Evolutionary conservation across 2,797 vertebrate species (phyloP).

Genomic region (Gorsachius magnificus): DNA sequence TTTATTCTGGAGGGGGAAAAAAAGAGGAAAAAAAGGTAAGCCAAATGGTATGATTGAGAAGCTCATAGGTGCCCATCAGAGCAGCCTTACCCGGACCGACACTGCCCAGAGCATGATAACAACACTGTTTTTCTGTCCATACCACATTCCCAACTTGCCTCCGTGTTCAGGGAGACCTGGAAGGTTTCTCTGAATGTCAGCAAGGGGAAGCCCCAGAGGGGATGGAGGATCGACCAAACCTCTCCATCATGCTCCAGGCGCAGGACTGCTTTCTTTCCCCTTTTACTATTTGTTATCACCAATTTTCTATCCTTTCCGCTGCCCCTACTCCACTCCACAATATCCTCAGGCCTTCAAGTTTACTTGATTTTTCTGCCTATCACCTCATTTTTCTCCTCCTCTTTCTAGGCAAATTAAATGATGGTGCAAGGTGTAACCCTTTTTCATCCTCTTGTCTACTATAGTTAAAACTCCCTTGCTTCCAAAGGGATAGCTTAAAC

Average conservation of each 20-base stretch:
- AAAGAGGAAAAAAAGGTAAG: neutral
- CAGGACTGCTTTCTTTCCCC: neutral
- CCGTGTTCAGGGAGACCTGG: neutral
- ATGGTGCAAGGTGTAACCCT: neutral
- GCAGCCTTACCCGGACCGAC: neutral
- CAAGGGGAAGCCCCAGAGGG: neutral
- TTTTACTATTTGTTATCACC: neutral
- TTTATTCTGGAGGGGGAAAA: neutral
- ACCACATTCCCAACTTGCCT: neutral
- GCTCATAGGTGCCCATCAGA: neutral
- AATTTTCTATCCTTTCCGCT: neutral
- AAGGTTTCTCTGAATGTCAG: neutral
- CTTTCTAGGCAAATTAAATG: neutral
- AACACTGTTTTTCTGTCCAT: neutral
- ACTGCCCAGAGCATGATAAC: neutral
- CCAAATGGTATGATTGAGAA: neutral
- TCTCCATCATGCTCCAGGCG: fast-evolving
- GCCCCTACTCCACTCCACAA: neutral
- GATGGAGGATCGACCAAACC: fast-evolving
- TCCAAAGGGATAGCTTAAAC: neutral
- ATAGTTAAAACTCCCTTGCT: neutral
- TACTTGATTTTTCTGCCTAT: neutral
- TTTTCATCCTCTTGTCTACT: neutral
- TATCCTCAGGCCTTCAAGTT: neutral
- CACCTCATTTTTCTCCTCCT: neutral